Evolutionary conservation across 1,140 invertebrate genomes (phyloP).

Genomic region (Drosophila ananassae): DNA sequence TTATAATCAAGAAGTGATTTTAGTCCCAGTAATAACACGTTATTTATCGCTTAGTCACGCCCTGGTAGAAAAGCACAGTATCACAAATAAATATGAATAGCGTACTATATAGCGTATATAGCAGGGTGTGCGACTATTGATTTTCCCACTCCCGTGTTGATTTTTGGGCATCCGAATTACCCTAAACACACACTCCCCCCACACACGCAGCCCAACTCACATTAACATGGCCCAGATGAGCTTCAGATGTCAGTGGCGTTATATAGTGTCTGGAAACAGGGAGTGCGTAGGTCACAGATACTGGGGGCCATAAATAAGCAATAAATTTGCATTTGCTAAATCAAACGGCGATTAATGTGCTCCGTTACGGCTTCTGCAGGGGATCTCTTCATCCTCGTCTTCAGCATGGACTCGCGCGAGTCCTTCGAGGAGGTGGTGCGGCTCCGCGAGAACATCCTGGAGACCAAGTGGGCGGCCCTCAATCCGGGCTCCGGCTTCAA

Average conservation of each 20-base stretch:
- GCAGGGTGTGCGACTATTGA: constrained; percentile 44
- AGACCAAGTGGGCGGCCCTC: constrained; percentile 89
- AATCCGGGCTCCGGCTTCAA: constrained; percentile 86
- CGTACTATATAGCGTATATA: neutral
- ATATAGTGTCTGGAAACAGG: constrained; percentile 52
- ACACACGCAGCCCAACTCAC: neutral
- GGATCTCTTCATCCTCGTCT: constrained; percentile 93
- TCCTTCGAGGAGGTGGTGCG: constrained; percentile 93
- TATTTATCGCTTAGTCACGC: constrained; percentile 35
- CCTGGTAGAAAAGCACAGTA: neutral
- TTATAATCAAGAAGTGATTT: neutral
- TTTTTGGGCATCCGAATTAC: constrained; percentile 28
- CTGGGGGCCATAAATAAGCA: constrained; percentile 59
- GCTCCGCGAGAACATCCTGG: constrained; percentile 92
- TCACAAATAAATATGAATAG: constrained; percentile 19
- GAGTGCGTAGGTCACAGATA: constrained; percentile 42
- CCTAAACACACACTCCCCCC: constrained; percentile 28
- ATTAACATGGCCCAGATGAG: constrained; percentile 46
- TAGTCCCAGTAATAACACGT: constrained; percentile 2
- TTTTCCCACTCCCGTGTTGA: constrained; percentile 19
- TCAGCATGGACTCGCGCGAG: constrained; percentile 93
- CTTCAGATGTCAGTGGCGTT: constrained; percentile 42
- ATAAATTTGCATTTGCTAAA: constrained; percentile 76
- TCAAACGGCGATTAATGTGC: constrained; percentile 63
- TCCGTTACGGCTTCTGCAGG: constrained; percentile 85